Evolutionary conservation across 1,140 invertebrate species (phyloP).

Genomic region (Lepidurus packardi): DNA sequence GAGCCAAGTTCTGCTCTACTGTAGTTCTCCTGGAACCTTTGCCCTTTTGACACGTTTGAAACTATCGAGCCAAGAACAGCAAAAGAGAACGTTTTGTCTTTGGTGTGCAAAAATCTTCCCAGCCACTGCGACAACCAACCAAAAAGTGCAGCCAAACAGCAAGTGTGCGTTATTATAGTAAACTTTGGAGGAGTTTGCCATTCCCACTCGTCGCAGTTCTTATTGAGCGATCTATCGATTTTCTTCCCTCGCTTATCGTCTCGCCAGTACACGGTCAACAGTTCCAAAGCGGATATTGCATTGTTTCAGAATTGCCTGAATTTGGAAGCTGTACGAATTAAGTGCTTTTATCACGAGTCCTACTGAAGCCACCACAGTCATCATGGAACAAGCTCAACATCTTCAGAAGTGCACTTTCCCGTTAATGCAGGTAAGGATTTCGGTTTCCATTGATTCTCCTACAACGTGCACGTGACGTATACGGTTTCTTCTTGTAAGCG

Average conservation of each 20-base stretch:
- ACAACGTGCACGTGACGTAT: neutral
- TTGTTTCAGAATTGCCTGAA: neutral
- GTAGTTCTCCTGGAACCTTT: slow-evolving; percentile 17
- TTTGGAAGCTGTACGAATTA: neutral
- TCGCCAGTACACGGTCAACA: neutral
- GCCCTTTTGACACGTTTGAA: slow-evolving; percentile 3
- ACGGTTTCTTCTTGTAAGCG: neutral
- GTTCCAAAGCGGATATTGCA: slow-evolving; percentile 12
- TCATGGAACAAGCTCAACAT: neutral
- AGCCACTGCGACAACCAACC: neutral
- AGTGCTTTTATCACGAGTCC: neutral
- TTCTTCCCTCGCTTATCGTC: neutral
- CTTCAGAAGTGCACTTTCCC: slow-evolving; percentile 7
- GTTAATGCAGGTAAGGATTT: slow-evolving; percentile 1
- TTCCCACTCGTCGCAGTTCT: neutral
- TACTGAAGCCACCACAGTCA: neutral
- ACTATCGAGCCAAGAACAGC: slow-evolving; percentile 12
- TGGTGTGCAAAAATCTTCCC: neutral
- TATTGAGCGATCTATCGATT: neutral
- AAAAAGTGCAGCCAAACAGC: neutral
- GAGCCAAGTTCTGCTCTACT: slow-evolving; percentile 6
- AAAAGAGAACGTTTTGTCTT: neutral
- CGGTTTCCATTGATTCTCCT: neutral
- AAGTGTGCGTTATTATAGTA: neutral
- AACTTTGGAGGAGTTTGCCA: neutral